Evolutionary conservation across 2,797 vertebrate species (phyloP).

Genomic region (Xenopus petersii): DNA sequence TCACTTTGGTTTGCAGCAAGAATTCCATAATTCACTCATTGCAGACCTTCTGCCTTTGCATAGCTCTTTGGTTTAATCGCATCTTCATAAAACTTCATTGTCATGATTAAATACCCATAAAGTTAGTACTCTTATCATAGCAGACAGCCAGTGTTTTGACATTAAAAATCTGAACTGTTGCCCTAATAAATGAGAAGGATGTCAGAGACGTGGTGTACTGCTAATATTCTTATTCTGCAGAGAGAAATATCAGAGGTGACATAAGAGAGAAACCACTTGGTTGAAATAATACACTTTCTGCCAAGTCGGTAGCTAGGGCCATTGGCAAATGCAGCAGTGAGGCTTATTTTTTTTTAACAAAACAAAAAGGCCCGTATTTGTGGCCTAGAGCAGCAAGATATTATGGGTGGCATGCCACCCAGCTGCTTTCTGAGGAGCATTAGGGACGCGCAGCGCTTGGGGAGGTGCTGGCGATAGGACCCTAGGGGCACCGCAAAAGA

Average conservation of each 20-base stretch:
- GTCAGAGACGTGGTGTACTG: constrained; percentile 8
- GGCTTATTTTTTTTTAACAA: background rate
- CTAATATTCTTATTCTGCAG: background rate
- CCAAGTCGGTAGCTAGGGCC: background rate
- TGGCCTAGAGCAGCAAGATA: no score
- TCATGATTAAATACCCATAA: constrained; percentile 49
- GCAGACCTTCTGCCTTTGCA: constrained; percentile 35
- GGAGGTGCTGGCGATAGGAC: no score
- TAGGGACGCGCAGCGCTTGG: no score
- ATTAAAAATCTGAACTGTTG: constrained; percentile 38
- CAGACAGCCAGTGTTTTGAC: constrained; percentile 29
- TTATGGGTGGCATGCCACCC: no score
- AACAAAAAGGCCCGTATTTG: no score
- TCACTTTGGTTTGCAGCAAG: constrained; percentile 8
- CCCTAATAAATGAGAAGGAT: constrained; percentile 27
- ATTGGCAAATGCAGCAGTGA: background rate
- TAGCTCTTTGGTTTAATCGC: constrained; percentile 41
- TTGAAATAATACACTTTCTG: background rate
- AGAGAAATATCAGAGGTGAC: background rate
- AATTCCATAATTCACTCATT: constrained; percentile 32
- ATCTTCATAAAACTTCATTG: constrained; percentile 49
- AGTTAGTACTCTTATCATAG: constrained; percentile 25
- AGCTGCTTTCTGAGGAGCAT: no score
- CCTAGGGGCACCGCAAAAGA: no score
- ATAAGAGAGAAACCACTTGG: background rate